Percentiles rank a stretch among this genome's conserved stretches.
These are phyloP conservation scores for Hydrozoanthus gracilis DNA, from an alignment of 92 coral and sea anemone genomes.

Conservation along the genomic window DNA sequence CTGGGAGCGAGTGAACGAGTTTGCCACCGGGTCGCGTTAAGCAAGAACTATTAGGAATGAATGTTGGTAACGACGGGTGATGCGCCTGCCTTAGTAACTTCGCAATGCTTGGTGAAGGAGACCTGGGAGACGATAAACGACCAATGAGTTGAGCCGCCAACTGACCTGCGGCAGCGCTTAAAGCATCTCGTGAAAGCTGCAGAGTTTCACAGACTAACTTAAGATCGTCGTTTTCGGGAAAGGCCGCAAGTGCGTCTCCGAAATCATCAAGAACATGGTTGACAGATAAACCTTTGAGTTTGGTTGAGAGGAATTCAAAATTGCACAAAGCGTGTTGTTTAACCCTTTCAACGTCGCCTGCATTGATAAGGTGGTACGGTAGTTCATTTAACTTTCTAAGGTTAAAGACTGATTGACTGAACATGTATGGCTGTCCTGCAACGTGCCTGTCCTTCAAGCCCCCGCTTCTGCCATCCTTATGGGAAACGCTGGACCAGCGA, in stretches of 20 bases:
- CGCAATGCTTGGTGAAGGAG: conserved; percentile 83
- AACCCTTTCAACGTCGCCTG: conserved; percentile 77
- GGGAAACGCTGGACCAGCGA: conserved; percentile 80
- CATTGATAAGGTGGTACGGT: conserved; percentile 78
- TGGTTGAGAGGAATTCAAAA: conserved; percentile 80
- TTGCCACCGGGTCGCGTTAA: conserved; percentile 93
- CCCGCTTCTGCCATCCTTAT: conserved; percentile 80
- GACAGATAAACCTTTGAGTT: conserved; percentile 80
- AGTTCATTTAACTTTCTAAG: conserved; percentile 78
- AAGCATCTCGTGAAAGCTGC: conserved; percentile 94
- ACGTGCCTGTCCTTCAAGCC: conserved; percentile 81
- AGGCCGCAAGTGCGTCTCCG: conserved; percentile 74
- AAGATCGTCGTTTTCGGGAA: conserved; percentile 86
- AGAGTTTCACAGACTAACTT: conserved; percentile 86
- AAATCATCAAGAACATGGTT: conserved; percentile 89
- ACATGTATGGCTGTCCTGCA: conserved; percentile 73
- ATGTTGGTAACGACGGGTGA: conserved; percentile 79
- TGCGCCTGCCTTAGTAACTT: conserved; percentile 95
- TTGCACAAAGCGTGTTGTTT: conserved; percentile 89
- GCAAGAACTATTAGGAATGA: conserved; percentile 96
- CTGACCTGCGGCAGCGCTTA: conserved; percentile 82
- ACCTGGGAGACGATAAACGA: conserved; percentile 88
- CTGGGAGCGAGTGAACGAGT: conserved; percentile 91
- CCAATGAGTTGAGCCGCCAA: conserved; percentile 96
- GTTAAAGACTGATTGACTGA: conserved; percentile 66